Percentiles rank a stretch among this genome's conserved stretches.
phyloP scores from a whole-genome alignment of 2,113 vertebrate genomes.

The Egretta garzetta region DNA sequence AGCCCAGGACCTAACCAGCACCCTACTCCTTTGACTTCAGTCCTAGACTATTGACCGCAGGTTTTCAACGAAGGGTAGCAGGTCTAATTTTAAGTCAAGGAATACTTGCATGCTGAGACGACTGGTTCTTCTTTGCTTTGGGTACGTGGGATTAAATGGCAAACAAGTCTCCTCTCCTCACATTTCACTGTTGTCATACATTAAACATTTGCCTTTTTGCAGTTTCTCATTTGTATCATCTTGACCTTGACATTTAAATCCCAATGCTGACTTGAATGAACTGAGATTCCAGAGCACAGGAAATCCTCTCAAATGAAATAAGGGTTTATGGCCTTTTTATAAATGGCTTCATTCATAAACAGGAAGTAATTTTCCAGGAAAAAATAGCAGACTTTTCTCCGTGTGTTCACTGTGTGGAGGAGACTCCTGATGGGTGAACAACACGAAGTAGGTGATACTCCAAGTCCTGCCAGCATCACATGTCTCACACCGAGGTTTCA shows the following conservation, averaged over 20 bases:
- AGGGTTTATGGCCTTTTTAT: background rate
- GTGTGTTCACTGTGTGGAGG: rapidly evolving
- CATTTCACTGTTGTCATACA: background rate
- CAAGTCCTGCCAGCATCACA: background rate
- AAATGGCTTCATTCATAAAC: background rate
- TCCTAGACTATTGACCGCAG: background rate
- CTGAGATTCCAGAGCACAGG: background rate
- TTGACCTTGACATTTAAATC: background rate
- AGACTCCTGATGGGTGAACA: background rate
- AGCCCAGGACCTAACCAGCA: background rate
- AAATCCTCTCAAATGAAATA: background rate
- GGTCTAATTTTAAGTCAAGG: background rate
- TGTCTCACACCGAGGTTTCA: rapidly evolving
- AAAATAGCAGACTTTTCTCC: background rate
- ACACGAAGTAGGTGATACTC: background rate
- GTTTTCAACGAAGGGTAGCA: background rate
- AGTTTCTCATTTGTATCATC: background rate
- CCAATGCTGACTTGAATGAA: background rate
- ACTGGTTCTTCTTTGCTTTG: background rate
- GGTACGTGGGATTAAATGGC: background rate
- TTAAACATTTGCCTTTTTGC: background rate
- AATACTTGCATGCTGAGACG: background rate
- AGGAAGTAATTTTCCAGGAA: background rate
- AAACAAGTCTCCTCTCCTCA: background rate
- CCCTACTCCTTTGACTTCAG: background rate